Conservation (phyloP, 2,888 invertebrate species). For the Masnerella sp. region DNA sequence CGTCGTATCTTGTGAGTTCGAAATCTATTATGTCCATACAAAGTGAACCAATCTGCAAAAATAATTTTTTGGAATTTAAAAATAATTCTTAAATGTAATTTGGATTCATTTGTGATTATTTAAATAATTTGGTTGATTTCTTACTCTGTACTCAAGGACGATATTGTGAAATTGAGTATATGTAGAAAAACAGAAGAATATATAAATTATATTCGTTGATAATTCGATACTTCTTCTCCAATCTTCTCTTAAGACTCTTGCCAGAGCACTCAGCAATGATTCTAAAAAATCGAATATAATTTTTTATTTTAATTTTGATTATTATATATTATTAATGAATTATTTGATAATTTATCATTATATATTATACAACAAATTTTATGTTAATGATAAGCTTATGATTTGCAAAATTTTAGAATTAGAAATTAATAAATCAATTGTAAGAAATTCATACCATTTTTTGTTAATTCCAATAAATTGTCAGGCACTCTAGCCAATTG, state of each 20-base stretch:
- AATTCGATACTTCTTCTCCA: conserved; percentile 98
- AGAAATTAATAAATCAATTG: no score
- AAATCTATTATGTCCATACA: conserved; percentile 98
- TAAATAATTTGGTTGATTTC: no score
- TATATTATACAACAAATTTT: no score
- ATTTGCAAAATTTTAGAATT: no score
- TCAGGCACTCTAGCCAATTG: conserved; percentile 95
- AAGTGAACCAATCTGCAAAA: conserved; percentile 90
- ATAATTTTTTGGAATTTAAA: background rate
- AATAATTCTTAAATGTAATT: background rate
- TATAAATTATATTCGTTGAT: conserved; percentile 96
- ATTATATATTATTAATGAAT: conserved; percentile 43
- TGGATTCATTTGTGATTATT: no score
- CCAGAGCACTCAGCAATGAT: conserved; percentile 95
- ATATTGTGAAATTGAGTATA: conserved; percentile 97
- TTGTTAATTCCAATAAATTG: conserved; percentile 94
- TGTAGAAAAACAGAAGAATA: conserved; percentile 98
- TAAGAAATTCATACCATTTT: conserved; percentile 87
- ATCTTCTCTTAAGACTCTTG: conserved; percentile 97
- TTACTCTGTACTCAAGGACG: conserved; percentile 95
- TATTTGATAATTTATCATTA: background rate
- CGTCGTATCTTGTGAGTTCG: conserved; percentile 94
- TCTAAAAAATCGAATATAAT: conserved; percentile 81
- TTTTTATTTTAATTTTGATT: background rate
- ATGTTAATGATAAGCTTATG: no score